These are phyloP conservation scores for Leistus spinibarbis DNA, from an alignment of 2,888 invertebrate species.

Conservation along the genomic window DNA sequence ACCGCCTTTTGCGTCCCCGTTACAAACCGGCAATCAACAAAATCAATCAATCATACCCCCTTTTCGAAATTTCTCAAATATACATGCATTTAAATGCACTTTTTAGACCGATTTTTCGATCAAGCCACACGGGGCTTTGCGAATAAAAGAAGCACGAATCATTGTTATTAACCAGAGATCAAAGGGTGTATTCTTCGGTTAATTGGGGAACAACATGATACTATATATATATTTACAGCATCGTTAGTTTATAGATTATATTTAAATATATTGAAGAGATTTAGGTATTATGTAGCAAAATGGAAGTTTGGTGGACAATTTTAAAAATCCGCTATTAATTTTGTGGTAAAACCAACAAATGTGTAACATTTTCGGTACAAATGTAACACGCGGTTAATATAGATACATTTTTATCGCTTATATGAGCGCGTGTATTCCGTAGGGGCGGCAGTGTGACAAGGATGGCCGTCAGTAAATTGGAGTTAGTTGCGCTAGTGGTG, in stretches of 20 bases:
- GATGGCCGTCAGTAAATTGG: slow-evolving; percentile 34
- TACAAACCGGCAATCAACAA: slow-evolving; percentile 22
- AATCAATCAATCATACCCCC: slow-evolving; percentile 31
- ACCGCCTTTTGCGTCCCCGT: slow-evolving; percentile 18
- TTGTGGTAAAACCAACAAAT: background rate
- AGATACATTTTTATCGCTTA: background rate
- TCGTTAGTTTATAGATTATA: too few species aligned
- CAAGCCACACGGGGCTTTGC: background rate
- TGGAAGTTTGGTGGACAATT: too few species aligned
- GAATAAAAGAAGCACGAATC: background rate
- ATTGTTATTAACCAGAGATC: background rate
- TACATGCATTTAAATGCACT: background rate
- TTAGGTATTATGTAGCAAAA: too few species aligned
- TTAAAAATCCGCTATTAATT: too few species aligned
- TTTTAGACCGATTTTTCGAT: background rate
- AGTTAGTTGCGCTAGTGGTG: slow-evolving; percentile 19
- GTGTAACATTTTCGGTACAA: background rate
- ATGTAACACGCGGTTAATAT: background rate
- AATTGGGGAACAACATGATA: too few species aligned
- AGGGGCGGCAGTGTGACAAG: background rate
- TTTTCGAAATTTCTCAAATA: slow-evolving; percentile 1
- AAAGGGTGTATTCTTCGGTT: too few species aligned
- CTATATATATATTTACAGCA: too few species aligned
- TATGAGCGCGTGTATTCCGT: background rate
- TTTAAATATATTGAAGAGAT: too few species aligned